A percentile compares a stretch with the other conserved stretches of the same genome.
These are phyloP conservation scores for Sebastiscus albofasciatus DNA, from an alignment of 2,797 vertebrate species.

Conservation along the genomic window DNA sequence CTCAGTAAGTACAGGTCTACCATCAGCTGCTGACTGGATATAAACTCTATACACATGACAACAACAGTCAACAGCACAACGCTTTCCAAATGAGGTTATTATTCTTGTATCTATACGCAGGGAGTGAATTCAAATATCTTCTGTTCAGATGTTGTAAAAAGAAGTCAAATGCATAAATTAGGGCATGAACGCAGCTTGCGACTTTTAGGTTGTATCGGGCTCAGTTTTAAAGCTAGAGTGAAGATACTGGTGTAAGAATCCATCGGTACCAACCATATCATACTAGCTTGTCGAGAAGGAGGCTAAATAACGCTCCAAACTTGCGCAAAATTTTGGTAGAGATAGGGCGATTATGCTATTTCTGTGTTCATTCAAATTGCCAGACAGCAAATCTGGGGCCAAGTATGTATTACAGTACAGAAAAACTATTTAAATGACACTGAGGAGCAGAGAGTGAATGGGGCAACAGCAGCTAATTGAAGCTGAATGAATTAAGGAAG, in stretches of 20 bases:
- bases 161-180: no score
- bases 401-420: not conserved
- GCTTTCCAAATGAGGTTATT: not conserved
- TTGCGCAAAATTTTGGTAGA: no score
- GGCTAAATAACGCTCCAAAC: no score
- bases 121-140: not conserved
- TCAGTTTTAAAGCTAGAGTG: no score
- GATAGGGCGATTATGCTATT: not conserved
- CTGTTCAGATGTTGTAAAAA: not conserved
- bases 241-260: no score
- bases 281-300: no score
- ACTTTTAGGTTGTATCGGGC: no score
- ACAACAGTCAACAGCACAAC: not conserved
- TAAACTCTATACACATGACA: rapidly evolving
- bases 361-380: not conserved
- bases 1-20: not conserved
- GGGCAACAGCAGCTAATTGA: not conserved
- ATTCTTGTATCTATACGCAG: not conserved
- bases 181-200: no score
- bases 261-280: no score
- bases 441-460: not conserved
- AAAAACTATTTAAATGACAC: not conserved
- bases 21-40: not conserved
- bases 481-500: not conserved
- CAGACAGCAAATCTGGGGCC: not conserved